A percentile compares a stretch with the other conserved stretches of the same genome.
Conservation (phyloP, 2,888 invertebrate genomes). For the Perizoma flavofasciatum region DNA sequence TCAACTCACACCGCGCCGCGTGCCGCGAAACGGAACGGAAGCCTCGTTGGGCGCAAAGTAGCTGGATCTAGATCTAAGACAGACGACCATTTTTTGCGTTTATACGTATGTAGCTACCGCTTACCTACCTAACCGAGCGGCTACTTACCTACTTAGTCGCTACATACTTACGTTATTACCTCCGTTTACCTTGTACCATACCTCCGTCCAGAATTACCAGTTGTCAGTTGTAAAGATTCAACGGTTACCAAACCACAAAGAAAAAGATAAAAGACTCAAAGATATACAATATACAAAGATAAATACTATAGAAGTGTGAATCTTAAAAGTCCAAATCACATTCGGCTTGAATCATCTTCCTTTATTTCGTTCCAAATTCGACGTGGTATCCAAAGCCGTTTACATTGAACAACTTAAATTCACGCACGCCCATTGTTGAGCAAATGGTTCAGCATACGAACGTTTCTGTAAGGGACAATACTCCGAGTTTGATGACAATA, state of each 20-base stretch:
- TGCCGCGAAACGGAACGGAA: too few species aligned
- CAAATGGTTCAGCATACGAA: constrained; percentile 6
- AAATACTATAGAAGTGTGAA: constrained; percentile 24
- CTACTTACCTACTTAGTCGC: too few species aligned
- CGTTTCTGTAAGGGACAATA: not conserved
- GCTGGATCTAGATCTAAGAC: too few species aligned
- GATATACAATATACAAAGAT: constrained; percentile 18
- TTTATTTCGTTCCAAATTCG: not conserved
- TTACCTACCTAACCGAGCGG: too few species aligned
- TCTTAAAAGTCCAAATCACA: constrained; percentile 33
- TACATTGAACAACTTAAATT: constrained; percentile 8
- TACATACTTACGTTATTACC: too few species aligned
- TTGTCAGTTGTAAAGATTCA: constrained; percentile 12
- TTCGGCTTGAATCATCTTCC: constrained; percentile 17
- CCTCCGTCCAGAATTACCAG: too few species aligned
- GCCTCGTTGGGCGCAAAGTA: too few species aligned
- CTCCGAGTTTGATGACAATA: not conserved
- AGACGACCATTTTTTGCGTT: too few species aligned
- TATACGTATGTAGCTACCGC: too few species aligned
- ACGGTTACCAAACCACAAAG: constrained; percentile 16
- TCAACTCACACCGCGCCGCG: too few species aligned
- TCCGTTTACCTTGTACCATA: too few species aligned
- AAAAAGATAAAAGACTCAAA: too few species aligned
- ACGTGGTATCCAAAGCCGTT: constrained; percentile 15
- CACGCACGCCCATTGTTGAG: constrained; percentile 2